Evolutionary conservation across 2,797 vertebrate genomes (phyloP).

Genomic region (Alosa sapidissima): DNA sequence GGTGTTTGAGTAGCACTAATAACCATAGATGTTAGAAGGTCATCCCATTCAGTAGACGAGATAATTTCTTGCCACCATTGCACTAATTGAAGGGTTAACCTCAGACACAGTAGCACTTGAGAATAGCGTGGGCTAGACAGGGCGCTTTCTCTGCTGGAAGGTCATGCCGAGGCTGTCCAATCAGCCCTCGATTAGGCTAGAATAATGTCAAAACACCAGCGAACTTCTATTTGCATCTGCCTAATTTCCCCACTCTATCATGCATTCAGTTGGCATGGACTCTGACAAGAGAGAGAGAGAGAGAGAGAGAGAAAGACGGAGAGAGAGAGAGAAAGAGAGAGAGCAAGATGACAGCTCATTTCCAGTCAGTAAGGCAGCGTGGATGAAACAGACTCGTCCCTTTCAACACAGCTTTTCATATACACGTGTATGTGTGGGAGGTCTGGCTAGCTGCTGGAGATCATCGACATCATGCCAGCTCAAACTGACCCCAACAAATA

Average conservation of each 20-base stretch:
- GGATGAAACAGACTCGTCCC: background rate
- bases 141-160: constrained; percentile 33
- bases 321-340: too few relatives aligned
- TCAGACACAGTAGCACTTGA: constrained; percentile 35
- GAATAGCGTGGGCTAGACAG: constrained; percentile 34
- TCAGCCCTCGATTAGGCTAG: constrained; percentile 45
- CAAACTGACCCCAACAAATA: constrained; percentile 30
- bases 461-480: constrained; percentile 39
- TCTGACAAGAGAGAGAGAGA: background rate
- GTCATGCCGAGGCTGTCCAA: constrained; percentile 37
- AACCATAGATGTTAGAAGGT: constrained; percentile 27
- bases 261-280: background rate
- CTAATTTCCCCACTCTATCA: constrained; percentile 40
- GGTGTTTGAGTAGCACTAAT: background rate
- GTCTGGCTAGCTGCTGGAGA: background rate
- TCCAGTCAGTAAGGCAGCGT: constrained; percentile 24
- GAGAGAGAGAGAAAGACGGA: background rate
- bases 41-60: constrained; percentile 16
- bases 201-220: constrained; percentile 47
- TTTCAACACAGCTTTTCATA: constrained; percentile 8
- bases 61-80: constrained; percentile 31
- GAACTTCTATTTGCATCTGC: constrained; percentile 48
- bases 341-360: constrained; percentile 30
- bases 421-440: constrained; percentile 3
- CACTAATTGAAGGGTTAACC: constrained; percentile 40